Evolutionary conservation across 30 jellyfish, hydroid and myxozoan species (phyloP), one percentile per base, ranked within the genome.

Genomic region (Cassiopea andromeda): DNA sequence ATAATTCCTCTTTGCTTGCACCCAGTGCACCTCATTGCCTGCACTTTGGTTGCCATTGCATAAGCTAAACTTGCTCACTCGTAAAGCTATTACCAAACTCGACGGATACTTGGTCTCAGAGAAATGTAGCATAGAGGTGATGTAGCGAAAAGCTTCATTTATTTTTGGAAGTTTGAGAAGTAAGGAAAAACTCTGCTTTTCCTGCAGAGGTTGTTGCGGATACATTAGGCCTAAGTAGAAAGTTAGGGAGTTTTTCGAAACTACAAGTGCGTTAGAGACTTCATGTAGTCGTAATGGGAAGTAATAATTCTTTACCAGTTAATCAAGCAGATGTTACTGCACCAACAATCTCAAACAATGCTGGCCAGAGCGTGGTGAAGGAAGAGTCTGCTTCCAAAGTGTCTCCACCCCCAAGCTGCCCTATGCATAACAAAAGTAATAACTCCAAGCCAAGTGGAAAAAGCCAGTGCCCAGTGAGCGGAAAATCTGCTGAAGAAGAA

Each of bases 381-480:
- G 72, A 10, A 27, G 79, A 43, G 66, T 17, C 84, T 13, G 57
- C 14, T 6, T 74, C 67, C 13, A 49, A 27, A 4, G 45, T 18
- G 1, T 8, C 59, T 45, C 90, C 96, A 7, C 98, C 98, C 1
- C 69, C 94, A 10, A 96, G 96, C 14, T 92, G 98, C 66, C 98
- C 98, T 0, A 87, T 92, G 96, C 93, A 90, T 27, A 46, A 75
- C 43, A 61, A 84, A 82, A 81, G 75, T 46, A 69, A 75, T 12
- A 58, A 84, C 17, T 38, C 13, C 46, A 75, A 88, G 18, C 49
- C 68, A 13, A 69, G 15, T 0, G 85, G 47, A 6, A 84, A 17
- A 6, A 73, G 74, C 44, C 46, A 69, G 14, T 94, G 98, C 70
- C 98, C 98, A 48, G 83, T 94, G 94, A 88, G 78, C 81, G 97